phyloP scores from a whole-genome alignment of 2,888 invertebrate genomes.

The Parnassius mnemosyne region DNA sequence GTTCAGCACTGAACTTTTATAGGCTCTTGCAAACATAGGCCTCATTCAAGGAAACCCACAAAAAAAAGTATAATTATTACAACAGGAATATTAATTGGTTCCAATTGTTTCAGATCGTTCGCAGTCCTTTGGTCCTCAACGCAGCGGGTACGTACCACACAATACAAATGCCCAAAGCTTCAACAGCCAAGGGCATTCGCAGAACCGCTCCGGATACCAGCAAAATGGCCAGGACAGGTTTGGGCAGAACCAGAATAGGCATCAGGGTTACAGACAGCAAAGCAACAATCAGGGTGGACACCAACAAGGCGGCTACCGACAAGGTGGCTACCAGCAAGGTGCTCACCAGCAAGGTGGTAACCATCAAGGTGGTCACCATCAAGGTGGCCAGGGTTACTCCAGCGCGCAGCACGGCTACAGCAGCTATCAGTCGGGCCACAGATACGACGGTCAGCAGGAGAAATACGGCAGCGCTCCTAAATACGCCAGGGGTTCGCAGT shows the following conservation, averaged over 20 bases:
- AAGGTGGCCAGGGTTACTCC: slow-evolving; percentile 32
- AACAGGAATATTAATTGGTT: background rate
- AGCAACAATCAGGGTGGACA: slow-evolving; percentile 24
- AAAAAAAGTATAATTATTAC: too few species aligned
- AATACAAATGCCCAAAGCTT: slow-evolving; percentile 30
- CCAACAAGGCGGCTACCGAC: slow-evolving; percentile 28
- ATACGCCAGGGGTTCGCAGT: slow-evolving; percentile 27
- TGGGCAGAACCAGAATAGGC: slow-evolving; percentile 25
- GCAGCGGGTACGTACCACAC: slow-evolving; percentile 58
- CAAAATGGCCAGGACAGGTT: slow-evolving; percentile 31
- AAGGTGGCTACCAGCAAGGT: slow-evolving; percentile 34
- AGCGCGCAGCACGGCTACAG: slow-evolving; percentile 31
- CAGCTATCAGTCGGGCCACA: slow-evolving; percentile 16
- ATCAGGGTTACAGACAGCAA: slow-evolving; percentile 24
- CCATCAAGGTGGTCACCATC: background rate
- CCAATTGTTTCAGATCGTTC: slow-evolving; percentile 65
- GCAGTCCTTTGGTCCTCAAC: slow-evolving; percentile 60
- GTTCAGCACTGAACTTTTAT: too few species aligned
- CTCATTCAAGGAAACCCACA: too few species aligned
- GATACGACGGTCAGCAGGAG: slow-evolving; percentile 33
- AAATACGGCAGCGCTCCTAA: slow-evolving; percentile 28
- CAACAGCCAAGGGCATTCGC: slow-evolving; percentile 34
- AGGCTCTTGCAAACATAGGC: too few species aligned
- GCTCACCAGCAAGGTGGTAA: slow-evolving; percentile 19
- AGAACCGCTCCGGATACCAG: slow-evolving; percentile 37